These are phyloP conservation scores for Pseudopodoces humilis DNA, from an alignment of 2,113 vertebrate genomes.

Conservation along the genomic window DNA sequence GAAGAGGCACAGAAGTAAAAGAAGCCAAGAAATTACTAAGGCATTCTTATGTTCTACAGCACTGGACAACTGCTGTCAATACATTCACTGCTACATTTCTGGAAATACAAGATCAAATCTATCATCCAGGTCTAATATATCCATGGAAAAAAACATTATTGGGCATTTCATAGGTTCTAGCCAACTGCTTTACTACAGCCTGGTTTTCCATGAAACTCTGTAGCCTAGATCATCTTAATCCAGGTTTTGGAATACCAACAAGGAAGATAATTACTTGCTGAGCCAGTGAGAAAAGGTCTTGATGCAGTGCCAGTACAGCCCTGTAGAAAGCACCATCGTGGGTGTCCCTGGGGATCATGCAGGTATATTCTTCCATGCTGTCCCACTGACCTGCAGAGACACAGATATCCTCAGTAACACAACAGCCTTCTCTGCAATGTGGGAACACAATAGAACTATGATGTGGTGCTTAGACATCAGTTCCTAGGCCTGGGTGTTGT, in stretches of 20 bases:
- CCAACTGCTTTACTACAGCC: neutral
- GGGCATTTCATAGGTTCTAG: neutral
- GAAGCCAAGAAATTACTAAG: neutral
- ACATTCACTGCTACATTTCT: neutral
- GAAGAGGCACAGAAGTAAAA: neutral
- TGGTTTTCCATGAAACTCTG: neutral
- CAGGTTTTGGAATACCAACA: neutral
- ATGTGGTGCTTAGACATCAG: neutral
- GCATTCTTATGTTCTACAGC: neutral
- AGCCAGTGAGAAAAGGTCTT: conserved; percentile 97
- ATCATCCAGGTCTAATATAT: neutral
- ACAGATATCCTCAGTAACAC: neutral
- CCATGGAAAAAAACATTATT: neutral
- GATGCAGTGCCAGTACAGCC: conserved; percentile 93
- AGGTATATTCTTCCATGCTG: conserved; percentile 99
- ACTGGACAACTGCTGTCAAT: neutral
- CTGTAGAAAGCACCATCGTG: conserved; percentile 97
- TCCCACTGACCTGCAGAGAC: conserved; percentile 90
- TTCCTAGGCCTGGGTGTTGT: neutral
- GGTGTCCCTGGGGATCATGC: conserved; percentile 97
- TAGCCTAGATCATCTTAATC: neutral
- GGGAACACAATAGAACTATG: neutral
- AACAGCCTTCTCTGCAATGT: neutral
- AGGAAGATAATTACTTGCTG: conserved; percentile 83
- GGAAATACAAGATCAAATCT: neutral